These are phyloP conservation scores for Siphonodentalium dalli DNA, from an alignment of 2,888 invertebrate species.

Conservation along the genomic window DNA sequence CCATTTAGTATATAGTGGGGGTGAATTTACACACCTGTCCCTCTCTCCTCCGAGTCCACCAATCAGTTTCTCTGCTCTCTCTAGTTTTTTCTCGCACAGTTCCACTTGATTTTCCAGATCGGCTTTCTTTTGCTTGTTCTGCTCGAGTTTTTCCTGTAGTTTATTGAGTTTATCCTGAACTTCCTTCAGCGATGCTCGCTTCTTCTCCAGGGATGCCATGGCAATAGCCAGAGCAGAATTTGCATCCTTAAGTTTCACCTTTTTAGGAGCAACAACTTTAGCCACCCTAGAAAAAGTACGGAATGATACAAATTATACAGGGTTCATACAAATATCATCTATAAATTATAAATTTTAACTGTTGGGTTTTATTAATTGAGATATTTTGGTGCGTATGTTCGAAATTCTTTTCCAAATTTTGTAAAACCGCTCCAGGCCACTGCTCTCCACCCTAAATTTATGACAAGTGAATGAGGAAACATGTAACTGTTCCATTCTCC, in stretches of 20 bases:
- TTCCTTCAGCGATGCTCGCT: constrained; percentile 63
- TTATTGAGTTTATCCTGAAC: constrained; percentile 66
- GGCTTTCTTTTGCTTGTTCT: constrained; percentile 64
- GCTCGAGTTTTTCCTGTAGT: constrained; percentile 62
- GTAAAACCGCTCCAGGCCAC: too few species aligned
- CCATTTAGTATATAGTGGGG: background rate
- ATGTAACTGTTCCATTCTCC: too few species aligned
- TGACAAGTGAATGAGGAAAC: too few species aligned
- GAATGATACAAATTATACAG: too few species aligned
- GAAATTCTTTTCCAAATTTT: too few species aligned
- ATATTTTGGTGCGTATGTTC: too few species aligned
- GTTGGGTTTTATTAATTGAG: too few species aligned
- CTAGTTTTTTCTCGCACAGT: constrained; percentile 65
- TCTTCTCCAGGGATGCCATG: constrained; percentile 63
- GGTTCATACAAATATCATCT: too few species aligned
- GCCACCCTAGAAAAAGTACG: constrained; percentile 54
- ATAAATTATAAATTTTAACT: background rate
- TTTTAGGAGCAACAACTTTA: constrained; percentile 67
- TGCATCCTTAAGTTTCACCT: constrained; percentile 63
- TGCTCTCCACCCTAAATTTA: too few species aligned
- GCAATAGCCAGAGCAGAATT: constrained; percentile 62
- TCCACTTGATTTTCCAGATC: constrained; percentile 66
- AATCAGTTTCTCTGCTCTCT: constrained; percentile 66
- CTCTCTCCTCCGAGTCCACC: constrained; percentile 66
- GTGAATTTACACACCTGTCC: constrained; percentile 45